Evolutionary conservation across 2,113 vertebrate genomes (phyloP).

Genomic region (Ammodytes marinus): DNA sequence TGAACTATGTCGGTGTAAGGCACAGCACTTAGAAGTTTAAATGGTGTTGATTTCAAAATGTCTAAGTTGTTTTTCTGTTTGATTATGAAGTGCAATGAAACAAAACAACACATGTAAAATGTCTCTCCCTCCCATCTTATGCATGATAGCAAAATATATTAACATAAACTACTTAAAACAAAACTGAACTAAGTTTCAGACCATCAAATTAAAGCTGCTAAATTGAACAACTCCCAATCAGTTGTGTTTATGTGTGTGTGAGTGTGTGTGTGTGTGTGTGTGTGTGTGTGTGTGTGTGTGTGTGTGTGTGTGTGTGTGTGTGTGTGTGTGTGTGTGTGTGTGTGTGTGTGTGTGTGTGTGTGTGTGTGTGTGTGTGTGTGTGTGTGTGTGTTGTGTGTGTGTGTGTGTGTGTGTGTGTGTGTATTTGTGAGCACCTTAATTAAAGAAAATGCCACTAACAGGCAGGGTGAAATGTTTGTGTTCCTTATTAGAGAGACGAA

Average conservation of each 20-base stretch:
- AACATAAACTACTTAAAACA: conserved; percentile 3
- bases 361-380: conserved; percentile 9
- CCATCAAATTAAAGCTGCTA: conserved; percentile 26
- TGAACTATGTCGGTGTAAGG: background rate
- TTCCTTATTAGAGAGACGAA: conserved; percentile 62
- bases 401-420: conserved; percentile 7
- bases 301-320: conserved; percentile 5
- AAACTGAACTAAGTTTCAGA: conserved; percentile 26
- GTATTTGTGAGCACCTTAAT: conserved; percentile 11
- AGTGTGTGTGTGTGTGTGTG: conserved; percentile 16
- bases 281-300: conserved; percentile 14
- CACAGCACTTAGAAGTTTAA: background rate
- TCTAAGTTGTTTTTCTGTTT: background rate
- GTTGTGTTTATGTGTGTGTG: background rate
- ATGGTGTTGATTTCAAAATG: background rate
- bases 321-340: conserved; percentile 17
- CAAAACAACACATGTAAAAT: background rate
- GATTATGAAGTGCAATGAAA: background rate
- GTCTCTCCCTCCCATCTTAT: background rate
- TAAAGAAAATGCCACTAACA: conserved; percentile 58
- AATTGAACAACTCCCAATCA: conserved; percentile 32
- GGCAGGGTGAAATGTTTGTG: conserved; percentile 61
- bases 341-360: conserved; percentile 10
- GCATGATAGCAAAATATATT: conserved; percentile 7
- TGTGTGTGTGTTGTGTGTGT: conserved; percentile 11